phyloP scores from a whole-genome alignment of 2,888 invertebrate species.

The Elmis aenea region DNA sequence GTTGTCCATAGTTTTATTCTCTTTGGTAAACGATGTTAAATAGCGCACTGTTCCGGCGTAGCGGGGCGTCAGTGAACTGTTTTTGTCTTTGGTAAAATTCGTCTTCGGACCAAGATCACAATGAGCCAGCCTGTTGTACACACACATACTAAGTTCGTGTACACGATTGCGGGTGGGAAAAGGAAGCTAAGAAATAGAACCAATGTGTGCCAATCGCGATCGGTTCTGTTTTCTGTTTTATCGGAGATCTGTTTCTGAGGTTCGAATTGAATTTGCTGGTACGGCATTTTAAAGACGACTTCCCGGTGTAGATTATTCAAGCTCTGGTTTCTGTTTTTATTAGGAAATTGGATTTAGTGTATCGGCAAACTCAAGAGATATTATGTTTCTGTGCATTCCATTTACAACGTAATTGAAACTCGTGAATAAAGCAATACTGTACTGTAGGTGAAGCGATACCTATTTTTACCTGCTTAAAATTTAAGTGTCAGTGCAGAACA shows the following conservation, averaged over 20 bases:
- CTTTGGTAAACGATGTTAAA: too few species aligned
- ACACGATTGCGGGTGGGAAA: conserved; percentile 17
- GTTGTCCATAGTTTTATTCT: too few species aligned
- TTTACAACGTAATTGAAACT: too few species aligned
- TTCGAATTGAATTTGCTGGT: conserved; percentile 26
- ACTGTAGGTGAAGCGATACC: too few species aligned
- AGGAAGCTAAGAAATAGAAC: conserved; percentile 22
- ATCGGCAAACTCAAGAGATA: too few species aligned
- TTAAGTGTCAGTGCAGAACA: too few species aligned
- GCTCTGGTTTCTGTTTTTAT: too few species aligned
- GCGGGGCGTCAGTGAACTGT: conserved; percentile 23
- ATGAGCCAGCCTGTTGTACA: conserved; percentile 20
- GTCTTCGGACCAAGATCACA: conserved; percentile 2
- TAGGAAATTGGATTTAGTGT: too few species aligned
- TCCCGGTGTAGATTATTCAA: conserved; percentile 16
- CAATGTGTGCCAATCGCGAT: conserved; percentile 27
- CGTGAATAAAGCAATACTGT: too few species aligned
- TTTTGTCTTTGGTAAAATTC: conserved; percentile 4
- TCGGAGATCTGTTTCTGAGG: conserved; percentile 26
- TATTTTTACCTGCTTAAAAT: too few species aligned
- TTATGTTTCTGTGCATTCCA: too few species aligned
- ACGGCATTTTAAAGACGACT: conserved; percentile 21
- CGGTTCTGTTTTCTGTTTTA: conserved; percentile 27
- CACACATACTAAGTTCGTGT: conserved; percentile 5
- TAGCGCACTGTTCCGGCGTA: conserved; percentile 23